Evolutionary conservation across 2,888 invertebrate genomes (phyloP).

Genomic region (Physocephala rufipes): DNA sequence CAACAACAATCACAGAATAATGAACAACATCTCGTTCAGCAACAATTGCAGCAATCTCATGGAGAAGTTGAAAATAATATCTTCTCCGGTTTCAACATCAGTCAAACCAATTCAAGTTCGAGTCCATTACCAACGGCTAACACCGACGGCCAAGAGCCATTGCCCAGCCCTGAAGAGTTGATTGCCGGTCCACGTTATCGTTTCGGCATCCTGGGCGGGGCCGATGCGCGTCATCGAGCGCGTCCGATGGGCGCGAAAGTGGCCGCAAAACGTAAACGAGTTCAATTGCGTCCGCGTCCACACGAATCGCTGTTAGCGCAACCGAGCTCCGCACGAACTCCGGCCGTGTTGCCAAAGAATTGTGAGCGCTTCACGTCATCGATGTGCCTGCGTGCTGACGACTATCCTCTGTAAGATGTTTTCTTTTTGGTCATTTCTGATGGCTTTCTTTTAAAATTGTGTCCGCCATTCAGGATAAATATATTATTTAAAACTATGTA

Average conservation of each 20-base stretch:
- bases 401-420: constrained; percentile 78
- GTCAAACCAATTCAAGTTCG: constrained; percentile 46
- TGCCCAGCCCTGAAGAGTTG: constrained; percentile 62
- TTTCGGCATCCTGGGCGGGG: constrained; percentile 26
- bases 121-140: constrained; percentile 37
- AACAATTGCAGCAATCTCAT: constrained; percentile 13
- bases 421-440: too few species aligned
- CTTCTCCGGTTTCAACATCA: constrained; percentile 62
- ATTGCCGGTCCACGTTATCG: constrained; percentile 59
- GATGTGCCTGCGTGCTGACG: constrained; percentile 76
- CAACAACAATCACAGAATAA: constrained; percentile 15
- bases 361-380: constrained; percentile 78
- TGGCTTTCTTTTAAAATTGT: not conserved
- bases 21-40: constrained; percentile 15
- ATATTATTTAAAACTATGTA: not conserved
- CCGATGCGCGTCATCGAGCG: constrained; percentile 47
- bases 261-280: constrained; percentile 56
- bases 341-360: constrained; percentile 57
- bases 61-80: constrained; percentile 60
- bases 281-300: constrained; percentile 48
- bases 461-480: not conserved
- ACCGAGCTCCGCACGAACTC: constrained; percentile 60
- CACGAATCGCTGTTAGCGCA: constrained; percentile 60
- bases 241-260: constrained; percentile 34
- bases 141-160: constrained; percentile 47